phyloP scores from a whole-genome alignment of 2,113 vertebrate species.

The Halcyon senegalensis region DNA sequence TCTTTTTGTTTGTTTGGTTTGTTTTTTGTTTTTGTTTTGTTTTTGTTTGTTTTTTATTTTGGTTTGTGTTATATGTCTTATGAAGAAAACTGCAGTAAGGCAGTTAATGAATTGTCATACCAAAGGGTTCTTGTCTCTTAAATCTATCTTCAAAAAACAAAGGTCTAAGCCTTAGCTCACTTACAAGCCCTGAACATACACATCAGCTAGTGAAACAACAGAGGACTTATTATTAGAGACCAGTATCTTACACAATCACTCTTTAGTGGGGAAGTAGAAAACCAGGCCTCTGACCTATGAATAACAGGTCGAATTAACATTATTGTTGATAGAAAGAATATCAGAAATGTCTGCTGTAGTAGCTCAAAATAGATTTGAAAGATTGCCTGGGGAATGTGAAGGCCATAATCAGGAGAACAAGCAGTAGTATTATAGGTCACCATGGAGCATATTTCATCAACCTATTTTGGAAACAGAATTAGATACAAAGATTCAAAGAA shows the following conservation, averaged over 20 bases:
- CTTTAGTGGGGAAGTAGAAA: background rate
- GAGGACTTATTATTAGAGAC: background rate
- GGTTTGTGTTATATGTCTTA: background rate
- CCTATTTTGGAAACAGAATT: background rate
- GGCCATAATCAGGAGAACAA: background rate
- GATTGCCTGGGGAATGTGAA: background rate
- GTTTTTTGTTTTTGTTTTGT: too few species aligned
- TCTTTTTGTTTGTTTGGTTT: too few species aligned
- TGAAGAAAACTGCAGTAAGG: background rate
- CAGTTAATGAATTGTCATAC: background rate
- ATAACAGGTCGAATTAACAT: background rate
- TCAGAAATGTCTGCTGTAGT: background rate
- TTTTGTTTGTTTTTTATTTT: background rate
- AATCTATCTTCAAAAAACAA: background rate
- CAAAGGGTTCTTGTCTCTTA: background rate
- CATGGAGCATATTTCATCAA: accelerated
- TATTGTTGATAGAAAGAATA: background rate
- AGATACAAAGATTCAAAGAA: background rate
- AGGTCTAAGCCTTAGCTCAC: background rate
- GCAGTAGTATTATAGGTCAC: background rate
- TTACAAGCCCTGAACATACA: background rate
- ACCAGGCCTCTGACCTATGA: background rate
- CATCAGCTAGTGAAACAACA: background rate
- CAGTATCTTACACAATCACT: background rate
- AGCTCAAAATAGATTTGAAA: background rate